These are phyloP conservation scores for Orius laevigatus DNA, from an alignment of 1,140 invertebrate species.

Conservation along the genomic window DNA sequence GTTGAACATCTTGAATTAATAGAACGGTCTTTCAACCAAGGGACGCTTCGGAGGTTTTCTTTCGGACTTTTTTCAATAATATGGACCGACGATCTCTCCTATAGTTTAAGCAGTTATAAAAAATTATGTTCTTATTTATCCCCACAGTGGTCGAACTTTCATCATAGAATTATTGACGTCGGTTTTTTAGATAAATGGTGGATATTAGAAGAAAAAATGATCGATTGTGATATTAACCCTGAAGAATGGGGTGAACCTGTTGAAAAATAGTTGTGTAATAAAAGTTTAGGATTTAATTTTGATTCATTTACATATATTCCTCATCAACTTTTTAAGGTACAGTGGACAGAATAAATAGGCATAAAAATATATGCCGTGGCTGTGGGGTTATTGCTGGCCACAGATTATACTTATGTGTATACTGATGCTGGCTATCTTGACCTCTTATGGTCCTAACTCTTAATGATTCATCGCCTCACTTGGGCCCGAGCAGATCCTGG, in stretches of 20 bases:
- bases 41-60: constrained; percentile 42
- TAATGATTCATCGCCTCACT: too few relatives aligned
- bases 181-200: constrained; percentile 61
- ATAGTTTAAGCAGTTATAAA: constrained; percentile 48
- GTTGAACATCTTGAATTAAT: constrained; percentile 43
- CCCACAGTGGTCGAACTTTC: constrained; percentile 39
- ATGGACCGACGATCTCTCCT: constrained; percentile 50
- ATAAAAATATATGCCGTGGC: too few relatives aligned
- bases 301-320: too few relatives aligned
- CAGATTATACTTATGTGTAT: too few relatives aligned
- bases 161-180: constrained; percentile 53
- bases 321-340: too few relatives aligned
- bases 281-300: too few relatives aligned
- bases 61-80: constrained; percentile 56
- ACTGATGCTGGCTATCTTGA: too few relatives aligned
- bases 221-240: constrained; percentile 58
- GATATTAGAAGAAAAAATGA: constrained; percentile 49
- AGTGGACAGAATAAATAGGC: too few relatives aligned
- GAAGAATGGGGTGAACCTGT: constrained; percentile 16
- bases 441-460: too few relatives aligned
- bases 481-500: too few relatives aligned
- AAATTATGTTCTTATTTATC: constrained; percentile 52
- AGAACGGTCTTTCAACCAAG: constrained; percentile 44
- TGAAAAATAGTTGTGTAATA: too few relatives aligned
- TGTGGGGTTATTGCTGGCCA: too few relatives aligned